Percentiles rank a stretch among this genome's conserved stretches.
Evolutionary conservation across 2,797 vertebrate species (phyloP).

Genomic region (Toxotes lorentzi): DNA sequence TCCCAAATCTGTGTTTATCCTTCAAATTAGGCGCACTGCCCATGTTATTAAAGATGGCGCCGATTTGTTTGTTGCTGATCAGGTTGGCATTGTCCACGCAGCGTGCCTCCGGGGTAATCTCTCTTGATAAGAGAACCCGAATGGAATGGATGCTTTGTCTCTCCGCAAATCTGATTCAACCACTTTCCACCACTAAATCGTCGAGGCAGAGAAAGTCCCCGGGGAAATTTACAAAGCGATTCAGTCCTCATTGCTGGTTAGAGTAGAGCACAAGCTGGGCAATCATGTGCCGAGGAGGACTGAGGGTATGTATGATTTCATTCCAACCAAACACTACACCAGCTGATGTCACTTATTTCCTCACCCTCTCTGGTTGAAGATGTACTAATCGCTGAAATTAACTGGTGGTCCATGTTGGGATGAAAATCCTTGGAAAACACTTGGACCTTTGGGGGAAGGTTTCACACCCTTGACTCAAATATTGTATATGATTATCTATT

Average conservation of each 20-base stretch:
- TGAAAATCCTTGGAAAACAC: constrained; percentile 31
- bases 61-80: constrained; percentile 82
- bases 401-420: constrained; percentile 43
- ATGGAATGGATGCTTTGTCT: constrained; percentile 81
- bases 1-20: constrained; percentile 75
- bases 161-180: constrained; percentile 81
- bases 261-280: constrained; percentile 71
- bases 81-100: constrained; percentile 77
- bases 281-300: constrained; percentile 74
- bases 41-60: constrained; percentile 78
- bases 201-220: constrained; percentile 75
- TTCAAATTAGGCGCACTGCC: constrained; percentile 68
- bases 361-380: constrained; percentile 44
- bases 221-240: constrained; percentile 83
- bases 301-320: constrained; percentile 71
- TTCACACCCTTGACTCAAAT: constrained; percentile 12
- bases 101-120: constrained; percentile 77
- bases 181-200: constrained; percentile 82
- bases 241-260: constrained; percentile 80
- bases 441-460: constrained; percentile 2
- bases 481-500: background rate
- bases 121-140: constrained; percentile 74
- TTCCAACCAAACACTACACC: constrained; percentile 72
- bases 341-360: constrained; percentile 71
- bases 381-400: constrained; percentile 63